Evolutionary conservation across 2,888 invertebrate species (phyloP).

Genomic region (Acronicta psi): DNA sequence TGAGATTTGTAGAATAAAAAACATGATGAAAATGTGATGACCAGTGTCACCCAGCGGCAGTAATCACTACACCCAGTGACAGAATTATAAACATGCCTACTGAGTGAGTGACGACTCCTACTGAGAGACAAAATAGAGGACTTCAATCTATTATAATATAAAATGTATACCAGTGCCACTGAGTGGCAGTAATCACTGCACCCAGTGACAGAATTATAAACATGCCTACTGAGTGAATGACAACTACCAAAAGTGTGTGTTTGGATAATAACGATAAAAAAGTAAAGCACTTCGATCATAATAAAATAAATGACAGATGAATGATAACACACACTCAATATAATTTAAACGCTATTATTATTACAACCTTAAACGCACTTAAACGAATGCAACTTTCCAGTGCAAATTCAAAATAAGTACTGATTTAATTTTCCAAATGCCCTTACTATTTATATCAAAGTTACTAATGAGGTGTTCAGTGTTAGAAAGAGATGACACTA

Average conservation of each 20-base stretch:
- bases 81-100: conserved; percentile 3
- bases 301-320: too few species aligned
- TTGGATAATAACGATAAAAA: too few species aligned
- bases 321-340: too few species aligned
- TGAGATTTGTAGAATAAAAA: neutral
- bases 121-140: conserved; percentile 1
- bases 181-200: neutral
- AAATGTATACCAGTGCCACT: neutral
- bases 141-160: too few species aligned
- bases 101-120: conserved; percentile 18
- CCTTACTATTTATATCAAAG: conserved; percentile 32
- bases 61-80: conserved; percentile 2
- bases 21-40: conserved; percentile 1
- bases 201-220: conserved; percentile 13
- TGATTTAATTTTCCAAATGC: conserved; percentile 36
- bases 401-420: conserved; percentile 22
- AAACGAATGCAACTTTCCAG: neutral
- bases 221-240: conserved; percentile 48
- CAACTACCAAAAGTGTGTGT: conserved; percentile 24
- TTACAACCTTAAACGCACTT: too few species aligned
- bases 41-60: neutral
- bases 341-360: too few species aligned
- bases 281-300: too few species aligned
- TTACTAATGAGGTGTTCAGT: neutral
- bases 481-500: too few species aligned